A percentile compares a stretch with the other conserved stretches of the same genome.
These are phyloP conservation scores for Linnaemya tessellans DNA, from an alignment of 2,888 invertebrate genomes.

Conservation along the genomic window DNA sequence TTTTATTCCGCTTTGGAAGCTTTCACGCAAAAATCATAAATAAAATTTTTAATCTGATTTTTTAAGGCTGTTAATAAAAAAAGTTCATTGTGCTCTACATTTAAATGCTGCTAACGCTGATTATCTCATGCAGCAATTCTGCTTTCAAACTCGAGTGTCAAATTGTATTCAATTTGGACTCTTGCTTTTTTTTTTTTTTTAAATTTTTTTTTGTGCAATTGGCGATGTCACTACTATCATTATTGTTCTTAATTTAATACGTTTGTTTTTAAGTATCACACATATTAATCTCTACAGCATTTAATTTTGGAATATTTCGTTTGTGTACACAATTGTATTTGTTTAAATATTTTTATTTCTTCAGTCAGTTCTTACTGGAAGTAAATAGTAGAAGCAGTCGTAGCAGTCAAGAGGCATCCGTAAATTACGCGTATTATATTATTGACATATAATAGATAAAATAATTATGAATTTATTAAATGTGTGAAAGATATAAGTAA, in stretches of 20 bases:
- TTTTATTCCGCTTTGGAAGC: background rate
- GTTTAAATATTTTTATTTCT: background rate
- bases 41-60: background rate
- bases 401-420: slow-evolving; percentile 20
- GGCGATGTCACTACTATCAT: slow-evolving; percentile 27
- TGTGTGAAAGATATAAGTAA: background rate
- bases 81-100: background rate
- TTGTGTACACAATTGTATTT: slow-evolving; percentile 36
- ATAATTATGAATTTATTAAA: slow-evolving; percentile 11
- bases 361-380: slow-evolving; percentile 42
- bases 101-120: background rate
- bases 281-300: slow-evolving; percentile 30
- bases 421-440: background rate
- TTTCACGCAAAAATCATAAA: background rate
- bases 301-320: slow-evolving; percentile 16
- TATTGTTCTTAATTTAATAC: slow-evolving; percentile 29
- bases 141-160: slow-evolving; percentile 7
- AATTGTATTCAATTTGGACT: slow-evolving; percentile 17
- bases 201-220: background rate
- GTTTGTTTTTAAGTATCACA: background rate
- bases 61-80: background rate
- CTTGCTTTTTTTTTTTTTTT: background rate
- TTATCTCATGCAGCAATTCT: slow-evolving; percentile 36
- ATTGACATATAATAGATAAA: background rate
- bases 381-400: slow-evolving; percentile 13